Base-by-base conservation (phyloP, 1,140 invertebrate species). In the Cydia fagiglandana region DNA sequence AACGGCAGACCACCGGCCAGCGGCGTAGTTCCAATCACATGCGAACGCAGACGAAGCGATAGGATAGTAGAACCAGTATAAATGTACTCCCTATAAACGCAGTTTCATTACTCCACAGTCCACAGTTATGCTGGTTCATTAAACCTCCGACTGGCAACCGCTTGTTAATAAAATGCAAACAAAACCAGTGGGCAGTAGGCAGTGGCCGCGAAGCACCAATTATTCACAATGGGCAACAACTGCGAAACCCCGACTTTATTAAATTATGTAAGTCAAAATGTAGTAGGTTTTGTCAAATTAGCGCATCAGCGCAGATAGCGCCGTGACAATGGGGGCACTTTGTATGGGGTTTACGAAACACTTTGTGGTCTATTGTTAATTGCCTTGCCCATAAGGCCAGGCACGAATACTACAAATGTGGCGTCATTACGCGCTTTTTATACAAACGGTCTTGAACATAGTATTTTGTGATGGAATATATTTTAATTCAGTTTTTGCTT, bases 181-280 rank as follows among this genome's bases (percentile, higher is more conserved):
- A 41, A 24, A 38, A 45, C 75, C 56, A 38, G 41, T 75, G 24
- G 61, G 50, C 66, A 64, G 24, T 28, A 13, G 61, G 24, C 24
- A 24, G 24, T 24, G 20, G 61, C 53, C 70, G 50, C 70, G 30
- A 86, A 76, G 74, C 82, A 87, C 88, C 84, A 87, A 87, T 88
- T 87, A 89, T 87, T 84, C 77, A 88, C 86, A 82, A 88, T 87
- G 78, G 83, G 74, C 79, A 80, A 77, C 79, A 80, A 77, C 79
- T 82, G 83, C 82, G 80, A 88, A 88, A 88, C 83, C 76, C 30
- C 76, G 77, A 84, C 84, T 84, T 87, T 88, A 86, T 87, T 89
- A 90, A 90, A 89, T 90, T 88, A 89, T 88, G 85, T 70, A 70
- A 70, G 66, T 38, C 66, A 17, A 41, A 70, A 70, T 70, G 66